These are phyloP conservation scores for Neostethus bicornis DNA, from an alignment of 2,797 vertebrate species.

Conservation along the genomic window DNA sequence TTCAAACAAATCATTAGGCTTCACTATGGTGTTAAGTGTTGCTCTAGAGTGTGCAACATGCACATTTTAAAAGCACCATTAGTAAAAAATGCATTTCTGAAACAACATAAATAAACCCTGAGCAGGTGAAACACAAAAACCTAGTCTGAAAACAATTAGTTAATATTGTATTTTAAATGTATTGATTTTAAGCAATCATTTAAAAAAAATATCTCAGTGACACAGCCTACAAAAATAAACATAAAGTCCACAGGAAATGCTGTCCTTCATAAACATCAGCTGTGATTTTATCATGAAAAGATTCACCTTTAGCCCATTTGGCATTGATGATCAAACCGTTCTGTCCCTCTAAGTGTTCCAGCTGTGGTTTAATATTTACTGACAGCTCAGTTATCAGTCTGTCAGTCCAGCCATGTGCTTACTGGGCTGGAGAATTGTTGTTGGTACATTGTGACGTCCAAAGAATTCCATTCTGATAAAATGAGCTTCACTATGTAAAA, in stretches of 20 bases:
- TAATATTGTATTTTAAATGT: too few relatives aligned
- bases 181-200: too few relatives aligned
- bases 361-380: slow-evolving; percentile 24
- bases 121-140: too few relatives aligned
- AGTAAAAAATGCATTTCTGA: too few relatives aligned
- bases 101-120: too few relatives aligned
- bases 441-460: background rate
- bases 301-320: slow-evolving; percentile 39
- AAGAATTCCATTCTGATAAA: slow-evolving; percentile 7
- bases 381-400: slow-evolving; percentile 5
- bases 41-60: too few relatives aligned
- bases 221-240: too few relatives aligned
- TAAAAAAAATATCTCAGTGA: too few relatives aligned
- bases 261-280: background rate
- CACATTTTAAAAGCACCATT: too few relatives aligned
- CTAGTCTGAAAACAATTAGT: too few relatives aligned
- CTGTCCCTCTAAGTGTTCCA: slow-evolving; percentile 13
- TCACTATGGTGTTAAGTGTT: too few relatives aligned
- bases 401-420: background rate
- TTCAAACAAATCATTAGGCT: too few relatives aligned
- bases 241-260: background rate
- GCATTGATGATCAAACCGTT: slow-evolving; percentile 5
- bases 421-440: slow-evolving; percentile 1
- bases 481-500: background rate
- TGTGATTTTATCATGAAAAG: slow-evolving; percentile 1